Conservation (phyloP, 2,888 invertebrate species). For the Adelognathus sp. region DNA sequence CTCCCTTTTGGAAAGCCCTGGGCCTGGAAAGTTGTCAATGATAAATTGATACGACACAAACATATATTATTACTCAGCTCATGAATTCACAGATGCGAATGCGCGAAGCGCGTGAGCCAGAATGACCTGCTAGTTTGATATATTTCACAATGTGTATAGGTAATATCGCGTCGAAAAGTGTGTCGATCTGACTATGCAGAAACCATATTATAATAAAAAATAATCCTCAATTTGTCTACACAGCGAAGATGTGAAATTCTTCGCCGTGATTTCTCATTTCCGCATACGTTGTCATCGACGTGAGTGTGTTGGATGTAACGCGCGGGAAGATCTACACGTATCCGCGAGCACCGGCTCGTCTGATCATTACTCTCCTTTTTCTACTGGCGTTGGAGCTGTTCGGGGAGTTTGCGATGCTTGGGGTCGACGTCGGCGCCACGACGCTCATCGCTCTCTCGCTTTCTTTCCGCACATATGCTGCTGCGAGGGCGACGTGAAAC, state of each 20-base stretch:
- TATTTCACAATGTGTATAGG: too few species aligned
- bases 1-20: too few species aligned
- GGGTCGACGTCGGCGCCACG: background rate
- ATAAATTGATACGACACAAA: too few species aligned
- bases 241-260: background rate
- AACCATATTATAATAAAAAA: background rate
- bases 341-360: conserved; percentile 6
- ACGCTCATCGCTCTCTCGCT: background rate
- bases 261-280: conserved; percentile 6
- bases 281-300: conserved; percentile 1
- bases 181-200: too few species aligned
- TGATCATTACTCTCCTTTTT: conserved; percentile 11
- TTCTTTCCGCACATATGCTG: background rate
- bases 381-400: background rate
- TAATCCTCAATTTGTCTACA: background rate
- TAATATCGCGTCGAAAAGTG: too few species aligned
- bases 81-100: too few species aligned
- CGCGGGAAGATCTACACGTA: background rate
- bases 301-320: background rate
- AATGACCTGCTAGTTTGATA: too few species aligned
- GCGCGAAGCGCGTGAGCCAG: too few species aligned
- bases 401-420: background rate
- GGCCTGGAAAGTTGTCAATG: too few species aligned
- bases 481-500: background rate
- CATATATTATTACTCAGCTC: too few species aligned